phyloP scores from a whole-genome alignment of 2,797 vertebrate genomes.

The Sebastes diploproa region DNA sequence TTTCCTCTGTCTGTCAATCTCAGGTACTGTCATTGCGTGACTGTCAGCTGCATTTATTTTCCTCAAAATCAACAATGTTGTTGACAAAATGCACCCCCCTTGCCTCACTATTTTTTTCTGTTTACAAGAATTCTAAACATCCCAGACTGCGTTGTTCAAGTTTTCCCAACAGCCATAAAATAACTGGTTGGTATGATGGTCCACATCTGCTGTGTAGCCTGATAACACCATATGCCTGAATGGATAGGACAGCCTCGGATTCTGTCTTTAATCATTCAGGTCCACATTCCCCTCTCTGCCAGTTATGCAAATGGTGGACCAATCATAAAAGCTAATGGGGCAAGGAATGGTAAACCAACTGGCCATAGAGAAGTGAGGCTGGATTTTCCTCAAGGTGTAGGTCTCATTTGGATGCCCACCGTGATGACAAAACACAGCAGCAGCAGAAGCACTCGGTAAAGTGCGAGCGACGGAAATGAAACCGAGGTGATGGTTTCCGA shows the following conservation, averaged over 20 bases:
- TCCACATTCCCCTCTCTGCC: slow-evolving; percentile 44
- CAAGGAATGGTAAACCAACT: slow-evolving; percentile 63
- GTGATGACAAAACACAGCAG: slow-evolving; percentile 54
- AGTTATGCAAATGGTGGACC: slow-evolving; percentile 70
- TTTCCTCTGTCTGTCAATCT: slow-evolving; percentile 29
- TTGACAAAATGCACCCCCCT: slow-evolving; percentile 8
- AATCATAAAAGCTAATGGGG: slow-evolving; percentile 72
- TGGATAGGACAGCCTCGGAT: slow-evolving; percentile 23
- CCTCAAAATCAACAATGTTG: not conserved
- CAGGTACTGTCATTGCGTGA: slow-evolving; percentile 21
- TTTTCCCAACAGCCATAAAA: slow-evolving; percentile 48
- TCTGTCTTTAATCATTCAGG: slow-evolving; percentile 61
- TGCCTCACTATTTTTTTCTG: not conserved
- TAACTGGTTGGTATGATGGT: slow-evolving; percentile 19
- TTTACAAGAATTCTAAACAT: not conserved
- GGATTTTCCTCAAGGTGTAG: slow-evolving; percentile 49
- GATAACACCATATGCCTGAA: slow-evolving; percentile 41
- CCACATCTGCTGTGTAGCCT: slow-evolving; percentile 51
- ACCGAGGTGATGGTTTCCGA: slow-evolving; percentile 51
- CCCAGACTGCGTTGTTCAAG: slow-evolving; percentile 17
- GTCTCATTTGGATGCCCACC: slow-evolving; percentile 54
- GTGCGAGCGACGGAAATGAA: slow-evolving; percentile 50
- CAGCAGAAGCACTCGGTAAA: slow-evolving; percentile 31
- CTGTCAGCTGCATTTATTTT: slow-evolving; percentile 25
- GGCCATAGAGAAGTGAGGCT: slow-evolving; percentile 44